phyloP scores from a whole-genome alignment of 1,140 invertebrate genomes.

The Drosophila leontia region DNA sequence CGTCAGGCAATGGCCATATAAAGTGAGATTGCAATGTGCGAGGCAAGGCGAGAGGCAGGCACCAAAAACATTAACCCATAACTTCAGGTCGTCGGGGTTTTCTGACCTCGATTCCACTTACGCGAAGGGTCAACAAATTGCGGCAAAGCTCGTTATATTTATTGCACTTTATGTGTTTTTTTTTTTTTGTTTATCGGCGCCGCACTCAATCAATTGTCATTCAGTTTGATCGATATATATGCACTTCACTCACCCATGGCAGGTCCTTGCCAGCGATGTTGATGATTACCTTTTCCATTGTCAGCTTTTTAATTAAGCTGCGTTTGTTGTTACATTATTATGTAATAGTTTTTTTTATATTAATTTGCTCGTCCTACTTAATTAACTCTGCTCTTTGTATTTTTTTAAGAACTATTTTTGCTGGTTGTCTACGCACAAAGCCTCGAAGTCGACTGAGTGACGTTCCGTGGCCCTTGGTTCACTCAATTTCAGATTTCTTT shows the following conservation, averaged over 20 bases:
- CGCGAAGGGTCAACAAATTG: slow-evolving; percentile 21
- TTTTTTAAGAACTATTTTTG: slow-evolving; percentile 4
- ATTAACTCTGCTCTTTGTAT: slow-evolving; percentile 8
- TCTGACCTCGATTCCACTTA: slow-evolving; percentile 19
- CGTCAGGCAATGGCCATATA: slow-evolving; percentile 12
- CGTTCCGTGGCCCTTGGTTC: slow-evolving; percentile 26
- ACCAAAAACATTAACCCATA: slow-evolving; percentile 27
- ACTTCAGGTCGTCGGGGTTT: slow-evolving; percentile 31
- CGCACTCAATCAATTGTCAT: slow-evolving; percentile 48
- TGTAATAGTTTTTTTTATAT: slow-evolving; percentile 42
- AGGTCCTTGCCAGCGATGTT: slow-evolving; percentile 20
- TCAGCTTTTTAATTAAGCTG: slow-evolving; percentile 60
- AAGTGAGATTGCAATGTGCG: slow-evolving; percentile 18
- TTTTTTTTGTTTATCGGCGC: not conserved
- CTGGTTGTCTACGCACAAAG: slow-evolving; percentile 42
- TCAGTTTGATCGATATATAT: slow-evolving; percentile 35
- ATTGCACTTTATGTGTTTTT: slow-evolving; percentile 18
- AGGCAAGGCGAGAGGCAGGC: slow-evolving; percentile 5
- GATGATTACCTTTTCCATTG: slow-evolving; percentile 59
- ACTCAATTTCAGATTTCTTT: slow-evolving; percentile 67
- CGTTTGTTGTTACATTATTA: slow-evolving; percentile 37
- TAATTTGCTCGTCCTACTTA: not conserved
- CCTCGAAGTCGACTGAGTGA: slow-evolving; percentile 36
- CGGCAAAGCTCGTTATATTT: slow-evolving; percentile 28
- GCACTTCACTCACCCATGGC: slow-evolving; percentile 40